Conservation (phyloP, 1,140 invertebrate species). For the Drosophila ficusphila region DNA sequence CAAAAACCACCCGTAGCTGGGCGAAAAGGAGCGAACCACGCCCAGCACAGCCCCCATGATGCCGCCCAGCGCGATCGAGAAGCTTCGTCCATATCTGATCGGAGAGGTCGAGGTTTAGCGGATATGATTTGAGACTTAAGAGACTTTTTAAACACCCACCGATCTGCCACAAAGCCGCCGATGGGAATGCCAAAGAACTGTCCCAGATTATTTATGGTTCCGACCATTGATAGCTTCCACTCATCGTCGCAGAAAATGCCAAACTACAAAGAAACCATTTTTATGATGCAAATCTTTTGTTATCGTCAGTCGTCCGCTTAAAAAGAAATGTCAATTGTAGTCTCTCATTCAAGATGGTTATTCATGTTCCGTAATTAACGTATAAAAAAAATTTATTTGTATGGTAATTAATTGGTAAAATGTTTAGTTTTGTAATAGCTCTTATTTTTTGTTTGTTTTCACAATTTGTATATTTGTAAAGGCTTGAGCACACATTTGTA, state of each 20-base stretch:
- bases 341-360: not conserved
- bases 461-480: no score
- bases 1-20: slow-evolving; percentile 87
- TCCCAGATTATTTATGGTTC: slow-evolving; percentile 89
- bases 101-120: not conserved
- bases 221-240: slow-evolving; percentile 90
- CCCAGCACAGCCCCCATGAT: slow-evolving; percentile 86
- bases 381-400: no score
- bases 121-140: not conserved
- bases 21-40: slow-evolving; percentile 87
- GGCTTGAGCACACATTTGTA: no score
- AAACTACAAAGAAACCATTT: slow-evolving; percentile 77
- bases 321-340: not conserved
- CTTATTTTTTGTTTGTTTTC: no score
- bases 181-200: slow-evolving; percentile 89
- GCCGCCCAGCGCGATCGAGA: slow-evolving; percentile 86
- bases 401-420: no score
- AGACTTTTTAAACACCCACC: slow-evolving; percentile 72
- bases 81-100: slow-evolving; percentile 87
- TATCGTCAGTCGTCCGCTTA: slow-evolving; percentile 19
- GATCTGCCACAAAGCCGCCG: slow-evolving; percentile 88
- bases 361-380: not conserved
- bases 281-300: slow-evolving; percentile 47
- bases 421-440: no score
- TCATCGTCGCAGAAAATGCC: slow-evolving; percentile 83